Evolutionary conservation across 2,888 invertebrate species (phyloP).

Genomic region (Hedychridium roseum): DNA sequence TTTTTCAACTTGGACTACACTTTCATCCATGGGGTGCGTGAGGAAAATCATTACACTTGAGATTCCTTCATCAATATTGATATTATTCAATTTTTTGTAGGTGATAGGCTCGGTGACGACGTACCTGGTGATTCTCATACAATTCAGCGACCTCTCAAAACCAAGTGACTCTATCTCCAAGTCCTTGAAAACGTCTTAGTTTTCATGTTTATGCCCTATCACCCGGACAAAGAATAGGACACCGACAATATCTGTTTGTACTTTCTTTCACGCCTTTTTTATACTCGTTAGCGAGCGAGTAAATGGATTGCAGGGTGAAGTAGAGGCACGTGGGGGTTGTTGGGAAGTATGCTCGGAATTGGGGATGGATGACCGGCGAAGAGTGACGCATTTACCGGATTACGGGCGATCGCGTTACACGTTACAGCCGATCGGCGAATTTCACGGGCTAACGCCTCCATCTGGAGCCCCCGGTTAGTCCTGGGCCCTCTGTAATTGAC

Average conservation of each 20-base stretch:
- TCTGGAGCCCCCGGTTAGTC: slow-evolving; percentile 34
- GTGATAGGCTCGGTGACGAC: slow-evolving; percentile 45
- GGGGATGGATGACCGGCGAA: too few species aligned
- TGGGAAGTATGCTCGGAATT: too few species aligned
- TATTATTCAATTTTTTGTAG: slow-evolving; percentile 22
- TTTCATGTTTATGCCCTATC: too few species aligned
- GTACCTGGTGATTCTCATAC: slow-evolving; percentile 50
- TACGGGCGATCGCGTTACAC: slow-evolving; percentile 36
- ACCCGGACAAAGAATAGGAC: too few species aligned
- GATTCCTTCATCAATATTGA: neutral
- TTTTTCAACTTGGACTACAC: slow-evolving; percentile 43
- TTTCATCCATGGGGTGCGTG: slow-evolving; percentile 43
- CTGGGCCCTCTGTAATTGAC: slow-evolving; percentile 44
- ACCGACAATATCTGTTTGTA: too few species aligned
- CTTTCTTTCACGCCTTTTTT: too few species aligned
- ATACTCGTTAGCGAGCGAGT: too few species aligned
- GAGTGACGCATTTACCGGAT: slow-evolving; percentile 19
- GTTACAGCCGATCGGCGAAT: too few species aligned
- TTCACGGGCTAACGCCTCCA: slow-evolving; percentile 53
- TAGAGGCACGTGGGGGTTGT: too few species aligned
- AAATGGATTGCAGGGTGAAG: too few species aligned
- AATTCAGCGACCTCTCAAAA: slow-evolving; percentile 28
- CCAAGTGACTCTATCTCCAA: too few species aligned
- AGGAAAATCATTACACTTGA: neutral
- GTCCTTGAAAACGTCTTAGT: too few species aligned